Evolutionary conservation across 2,113 vertebrate genomes (phyloP).

Genomic region (Scortum barcoo): DNA sequence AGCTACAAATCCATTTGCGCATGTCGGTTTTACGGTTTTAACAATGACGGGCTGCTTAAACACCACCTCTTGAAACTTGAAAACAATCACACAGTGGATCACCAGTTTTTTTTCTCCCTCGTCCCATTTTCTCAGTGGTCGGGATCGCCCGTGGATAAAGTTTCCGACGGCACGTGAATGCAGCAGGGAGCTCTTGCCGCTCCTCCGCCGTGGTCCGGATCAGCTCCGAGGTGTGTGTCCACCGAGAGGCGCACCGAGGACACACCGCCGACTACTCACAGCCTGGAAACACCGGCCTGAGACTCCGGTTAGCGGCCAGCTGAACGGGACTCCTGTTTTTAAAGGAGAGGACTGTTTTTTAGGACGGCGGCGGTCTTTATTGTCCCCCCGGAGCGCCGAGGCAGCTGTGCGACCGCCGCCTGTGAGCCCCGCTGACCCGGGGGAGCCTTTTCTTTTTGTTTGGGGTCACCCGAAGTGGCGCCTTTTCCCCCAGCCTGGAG

Average conservation of each 20-base stretch:
- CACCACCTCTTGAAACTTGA: too few species aligned
- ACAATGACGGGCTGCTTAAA: too few species aligned
- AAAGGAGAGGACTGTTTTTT: background rate
- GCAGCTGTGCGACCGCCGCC: conserved; percentile 22
- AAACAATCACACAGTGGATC: too few species aligned
- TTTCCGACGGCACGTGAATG: conserved; percentile 53
- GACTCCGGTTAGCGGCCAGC: background rate
- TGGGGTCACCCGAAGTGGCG: conserved; percentile 34
- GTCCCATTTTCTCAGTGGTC: background rate
- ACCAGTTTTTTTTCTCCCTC: accelerated
- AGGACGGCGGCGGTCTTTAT: background rate
- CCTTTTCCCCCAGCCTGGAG: conserved; percentile 14
- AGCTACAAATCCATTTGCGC: too few species aligned
- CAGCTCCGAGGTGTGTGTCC: conserved; percentile 26
- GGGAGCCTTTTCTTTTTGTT: conserved; percentile 65
- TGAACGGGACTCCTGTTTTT: background rate
- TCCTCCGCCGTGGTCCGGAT: background rate
- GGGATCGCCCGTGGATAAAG: accelerated
- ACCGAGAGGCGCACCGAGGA: background rate
- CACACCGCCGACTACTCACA: conserved; percentile 25
- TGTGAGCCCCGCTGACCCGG: conserved; percentile 49
- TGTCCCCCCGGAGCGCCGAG: background rate
- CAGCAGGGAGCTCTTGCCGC: conserved; percentile 50
- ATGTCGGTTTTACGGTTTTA: too few species aligned
- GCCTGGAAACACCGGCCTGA: background rate